Evolutionary conservation across 1,140 invertebrate species (phyloP).

Genomic region (Cyphomyrmex costatus): DNA sequence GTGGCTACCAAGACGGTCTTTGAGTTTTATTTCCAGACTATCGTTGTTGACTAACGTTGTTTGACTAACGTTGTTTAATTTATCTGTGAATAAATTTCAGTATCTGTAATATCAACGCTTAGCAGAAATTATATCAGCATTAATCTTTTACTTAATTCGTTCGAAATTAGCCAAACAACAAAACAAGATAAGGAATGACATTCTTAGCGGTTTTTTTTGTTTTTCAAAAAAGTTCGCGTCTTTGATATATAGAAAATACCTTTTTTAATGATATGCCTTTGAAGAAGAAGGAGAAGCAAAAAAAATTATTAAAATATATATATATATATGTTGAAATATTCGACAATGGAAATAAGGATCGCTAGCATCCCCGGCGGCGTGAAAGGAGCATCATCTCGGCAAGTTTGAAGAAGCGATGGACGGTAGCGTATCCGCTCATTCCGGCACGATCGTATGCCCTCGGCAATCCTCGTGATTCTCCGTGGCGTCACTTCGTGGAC

Average conservation of each 20-base stretch:
- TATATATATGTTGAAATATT: neutral
- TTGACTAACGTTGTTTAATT: too few species aligned
- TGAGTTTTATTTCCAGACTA: neutral
- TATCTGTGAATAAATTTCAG: neutral
- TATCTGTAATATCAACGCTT: neutral
- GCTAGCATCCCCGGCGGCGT: slow-evolving; percentile 24
- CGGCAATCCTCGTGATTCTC: slow-evolving; percentile 77
- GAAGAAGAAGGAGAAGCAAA: neutral
- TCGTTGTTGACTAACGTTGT: too few species aligned
- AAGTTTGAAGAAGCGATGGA: slow-evolving; percentile 66
- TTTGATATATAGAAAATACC: neutral
- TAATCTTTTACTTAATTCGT: neutral
- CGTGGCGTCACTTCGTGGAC: slow-evolving; percentile 73
- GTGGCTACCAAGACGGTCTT: too few species aligned
- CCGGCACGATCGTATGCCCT: slow-evolving; percentile 68
- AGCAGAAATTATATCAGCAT: slow-evolving; percentile 14
- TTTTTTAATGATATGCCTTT: neutral
- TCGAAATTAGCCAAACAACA: slow-evolving; percentile 7
- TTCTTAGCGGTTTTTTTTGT: neutral
- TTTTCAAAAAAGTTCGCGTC: neutral
- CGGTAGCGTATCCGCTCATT: slow-evolving; percentile 67
- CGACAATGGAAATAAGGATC: slow-evolving; percentile 29
- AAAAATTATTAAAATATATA: neutral
- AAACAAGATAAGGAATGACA: slow-evolving; percentile 14
- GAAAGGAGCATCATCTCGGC: slow-evolving; percentile 66